Evolutionary conservation across 2,797 vertebrate species (phyloP).

Genomic region (Allobates femoralis): DNA sequence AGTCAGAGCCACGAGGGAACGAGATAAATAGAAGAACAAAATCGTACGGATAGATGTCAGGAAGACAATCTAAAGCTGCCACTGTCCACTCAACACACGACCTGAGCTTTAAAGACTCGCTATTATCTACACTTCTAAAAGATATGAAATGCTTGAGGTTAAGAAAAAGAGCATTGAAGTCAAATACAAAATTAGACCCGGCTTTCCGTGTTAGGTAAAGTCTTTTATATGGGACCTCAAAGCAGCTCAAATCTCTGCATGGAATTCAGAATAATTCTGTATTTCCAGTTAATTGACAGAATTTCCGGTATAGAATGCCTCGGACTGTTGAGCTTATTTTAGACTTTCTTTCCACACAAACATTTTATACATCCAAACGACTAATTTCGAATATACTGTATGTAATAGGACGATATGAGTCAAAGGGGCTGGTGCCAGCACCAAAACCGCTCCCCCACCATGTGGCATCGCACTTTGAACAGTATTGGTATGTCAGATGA

Average conservation of each 20-base stretch:
- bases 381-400: too few relatives aligned
- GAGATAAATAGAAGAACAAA: constrained; percentile 6
- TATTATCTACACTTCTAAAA: constrained; percentile 23
- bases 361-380: neutral
- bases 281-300: neutral
- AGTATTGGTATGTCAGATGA: too few relatives aligned
- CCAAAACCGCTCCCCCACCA: too few relatives aligned
- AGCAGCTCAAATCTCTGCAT: too few relatives aligned
- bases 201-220: neutral
- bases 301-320: neutral
- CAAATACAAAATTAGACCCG: neutral
- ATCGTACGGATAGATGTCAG: constrained; percentile 14
- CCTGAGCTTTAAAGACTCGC: neutral
- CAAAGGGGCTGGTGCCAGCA: too few relatives aligned
- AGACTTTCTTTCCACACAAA: neutral
- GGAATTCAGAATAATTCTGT: neutral
- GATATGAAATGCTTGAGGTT: constrained; percentile 25
- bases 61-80: constrained; percentile 8
- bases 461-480: too few relatives aligned
- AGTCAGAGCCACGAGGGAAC: constrained; percentile 22
- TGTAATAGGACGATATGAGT: too few relatives aligned
- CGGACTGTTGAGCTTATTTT: neutral
- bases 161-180: constrained; percentile 13
- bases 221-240: neutral
- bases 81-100: constrained; percentile 15